Evolutionary conservation across 2,888 invertebrate genomes (phyloP).

Genomic region (Phyllotreta cruciferae): DNA sequence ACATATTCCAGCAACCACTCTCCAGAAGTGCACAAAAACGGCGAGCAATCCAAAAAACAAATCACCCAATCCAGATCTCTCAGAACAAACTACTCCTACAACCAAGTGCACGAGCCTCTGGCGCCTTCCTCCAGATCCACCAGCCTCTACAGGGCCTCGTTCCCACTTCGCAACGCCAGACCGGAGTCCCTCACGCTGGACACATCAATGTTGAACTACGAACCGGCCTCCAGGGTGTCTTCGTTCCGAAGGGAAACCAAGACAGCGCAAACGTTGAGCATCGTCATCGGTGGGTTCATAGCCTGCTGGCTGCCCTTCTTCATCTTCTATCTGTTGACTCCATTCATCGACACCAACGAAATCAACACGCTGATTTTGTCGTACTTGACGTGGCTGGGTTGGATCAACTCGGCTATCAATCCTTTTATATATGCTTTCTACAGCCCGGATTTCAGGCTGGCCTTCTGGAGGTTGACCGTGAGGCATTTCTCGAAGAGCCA

Average conservation of each 20-base stretch:
- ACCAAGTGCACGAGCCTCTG: conserved; percentile 48
- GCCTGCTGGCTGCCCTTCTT: conserved; percentile 91
- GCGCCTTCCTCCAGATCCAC: conserved; percentile 52
- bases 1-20: conserved; percentile 45
- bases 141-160: conserved; percentile 51
- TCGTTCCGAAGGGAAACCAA: conserved; percentile 82
- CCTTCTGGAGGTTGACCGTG: conserved; percentile 84
- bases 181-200: conserved; percentile 65
- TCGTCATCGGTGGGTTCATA: conserved; percentile 87
- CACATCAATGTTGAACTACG: conserved; percentile 64
- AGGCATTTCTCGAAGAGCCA: conserved; percentile 67
- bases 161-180: conserved; percentile 51
- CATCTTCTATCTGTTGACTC: conserved; percentile 79
- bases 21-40: conserved; percentile 45
- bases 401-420: conserved; percentile 90
- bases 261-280: conserved; percentile 85
- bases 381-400: conserved; percentile 85
- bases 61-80: conserved; percentile 49
- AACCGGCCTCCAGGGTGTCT: conserved; percentile 66
- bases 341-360: conserved; percentile 74
- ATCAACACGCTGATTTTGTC: conserved; percentile 68
- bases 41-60: conserved; percentile 45
- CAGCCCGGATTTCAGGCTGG: conserved; percentile 84
- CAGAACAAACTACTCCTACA: conserved; percentile 56
- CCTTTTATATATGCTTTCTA: conserved; percentile 92